phyloP scores from a whole-genome alignment of 2,113 vertebrate species.

The Periophthalmodon schlosseri region DNA sequence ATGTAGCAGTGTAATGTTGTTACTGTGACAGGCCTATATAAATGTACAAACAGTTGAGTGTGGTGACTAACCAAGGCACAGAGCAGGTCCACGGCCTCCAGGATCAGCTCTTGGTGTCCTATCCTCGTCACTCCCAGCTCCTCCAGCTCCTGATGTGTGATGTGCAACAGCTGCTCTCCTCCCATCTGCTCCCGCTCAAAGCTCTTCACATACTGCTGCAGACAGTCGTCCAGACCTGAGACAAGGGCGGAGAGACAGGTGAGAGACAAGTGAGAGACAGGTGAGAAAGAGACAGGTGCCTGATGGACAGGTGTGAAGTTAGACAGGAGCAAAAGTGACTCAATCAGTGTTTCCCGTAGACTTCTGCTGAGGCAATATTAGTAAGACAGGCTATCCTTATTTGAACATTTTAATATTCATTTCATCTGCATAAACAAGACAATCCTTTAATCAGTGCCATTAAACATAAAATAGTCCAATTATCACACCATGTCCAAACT shows the following conservation, averaged over 20 bases:
- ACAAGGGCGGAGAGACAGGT: constrained; percentile 5
- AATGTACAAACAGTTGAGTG: neutral
- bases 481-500: too few species aligned
- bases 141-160: constrained; percentile 89
- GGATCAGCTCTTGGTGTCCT: constrained; percentile 90
- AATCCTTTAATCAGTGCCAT: too few species aligned
- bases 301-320: neutral
- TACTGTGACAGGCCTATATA: neutral
- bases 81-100: constrained; percentile 89
- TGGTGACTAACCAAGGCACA: constrained; percentile 82
- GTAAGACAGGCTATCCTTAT: neutral
- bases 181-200: constrained; percentile 90
- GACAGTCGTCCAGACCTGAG: constrained; percentile 88
- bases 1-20: neutral
- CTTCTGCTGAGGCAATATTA: neutral
- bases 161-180: constrained; percentile 87
- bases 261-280: neutral
- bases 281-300: neutral
- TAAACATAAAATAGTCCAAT: too few species aligned
- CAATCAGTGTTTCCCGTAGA: neutral
- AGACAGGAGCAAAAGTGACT: neutral
- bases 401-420: too few species aligned
- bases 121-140: constrained; percentile 87
- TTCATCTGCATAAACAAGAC: too few species aligned
- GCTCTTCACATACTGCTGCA: constrained; percentile 90